These are phyloP conservation scores for Sphaerophoria rueppellii DNA, from an alignment of 2,888 invertebrate genomes.

Conservation along the genomic window DNA sequence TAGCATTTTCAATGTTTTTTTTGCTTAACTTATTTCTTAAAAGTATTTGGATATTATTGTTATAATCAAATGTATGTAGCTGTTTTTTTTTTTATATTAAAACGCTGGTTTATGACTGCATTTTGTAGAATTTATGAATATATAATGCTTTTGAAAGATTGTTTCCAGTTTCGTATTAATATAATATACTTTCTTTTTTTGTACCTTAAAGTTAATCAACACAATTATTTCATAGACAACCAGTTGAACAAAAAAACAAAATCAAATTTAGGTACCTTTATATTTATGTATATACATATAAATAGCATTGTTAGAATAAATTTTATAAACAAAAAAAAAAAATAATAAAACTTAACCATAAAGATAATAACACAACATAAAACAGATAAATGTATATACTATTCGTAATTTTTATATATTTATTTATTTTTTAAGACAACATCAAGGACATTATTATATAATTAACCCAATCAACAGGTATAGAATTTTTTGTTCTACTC, in stretches of 20 bases:
- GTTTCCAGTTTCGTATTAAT: conserved; percentile 66
- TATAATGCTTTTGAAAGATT: conserved; percentile 71
- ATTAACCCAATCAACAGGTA: conserved; percentile 33
- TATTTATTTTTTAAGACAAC: conserved; percentile 40
- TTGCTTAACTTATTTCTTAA: conserved; percentile 40
- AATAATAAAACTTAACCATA: conserved; percentile 32
- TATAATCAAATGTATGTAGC: conserved; percentile 43
- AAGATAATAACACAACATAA: conserved; percentile 54
- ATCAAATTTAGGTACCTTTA: conserved; percentile 27
- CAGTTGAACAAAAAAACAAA: conserved; percentile 60
- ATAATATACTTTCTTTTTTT: conserved; percentile 37
- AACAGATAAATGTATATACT: conserved; percentile 34
- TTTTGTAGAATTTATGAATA: conserved; percentile 49
- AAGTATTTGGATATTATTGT: conserved; percentile 55
- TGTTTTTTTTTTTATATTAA: conserved; percentile 32
- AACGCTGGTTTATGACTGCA: conserved; percentile 43
- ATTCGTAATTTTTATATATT: conserved; percentile 19
- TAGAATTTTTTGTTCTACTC: conserved; percentile 5
- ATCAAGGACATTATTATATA: conserved; percentile 1
- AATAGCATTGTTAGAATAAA: conserved; percentile 33
- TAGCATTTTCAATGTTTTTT: background rate
- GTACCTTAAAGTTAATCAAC: conserved; percentile 49
- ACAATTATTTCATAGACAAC: conserved; percentile 65
- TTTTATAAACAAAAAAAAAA: conserved; percentile 18
- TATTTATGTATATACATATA: conserved; percentile 19